phyloP scores from a whole-genome alignment of 2,797 vertebrate genomes.

The Meda fulgida region DNA sequence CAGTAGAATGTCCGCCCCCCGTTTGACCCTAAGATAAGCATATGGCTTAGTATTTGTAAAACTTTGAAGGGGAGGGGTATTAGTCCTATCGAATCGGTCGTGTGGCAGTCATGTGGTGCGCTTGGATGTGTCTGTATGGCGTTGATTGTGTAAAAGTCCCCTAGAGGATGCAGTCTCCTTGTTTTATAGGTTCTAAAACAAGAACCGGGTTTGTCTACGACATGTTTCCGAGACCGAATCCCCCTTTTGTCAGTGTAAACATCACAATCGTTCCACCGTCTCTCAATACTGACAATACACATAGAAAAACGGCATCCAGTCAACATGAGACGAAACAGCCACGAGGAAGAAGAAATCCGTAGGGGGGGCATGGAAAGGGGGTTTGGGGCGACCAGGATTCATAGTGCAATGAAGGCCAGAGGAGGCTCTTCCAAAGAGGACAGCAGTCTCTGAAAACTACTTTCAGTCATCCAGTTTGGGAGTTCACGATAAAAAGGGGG shows the following conservation, averaged over 20 bases:
- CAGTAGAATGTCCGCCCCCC: slow-evolving; percentile 43
- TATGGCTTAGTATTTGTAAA: slow-evolving; percentile 86
- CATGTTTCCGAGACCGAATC: neutral
- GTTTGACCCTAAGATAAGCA: slow-evolving; percentile 70
- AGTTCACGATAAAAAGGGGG: slow-evolving; percentile 10
- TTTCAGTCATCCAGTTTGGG: slow-evolving; percentile 51
- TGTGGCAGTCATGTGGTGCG: slow-evolving; percentile 45
- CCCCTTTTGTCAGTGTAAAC: slow-evolving; percentile 75
- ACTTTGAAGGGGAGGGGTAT: slow-evolving; percentile 67
- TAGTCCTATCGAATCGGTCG: slow-evolving; percentile 56
- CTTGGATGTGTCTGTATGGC: slow-evolving; percentile 48
- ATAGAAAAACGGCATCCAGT: slow-evolving; percentile 38
- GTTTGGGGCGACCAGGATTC: slow-evolving; percentile 66
- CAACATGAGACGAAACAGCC: slow-evolving; percentile 41
- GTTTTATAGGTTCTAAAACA: slow-evolving; percentile 11
- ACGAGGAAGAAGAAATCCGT: slow-evolving; percentile 60
- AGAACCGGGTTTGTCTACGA: slow-evolving; percentile 8
- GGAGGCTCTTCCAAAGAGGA: slow-evolving; percentile 56
- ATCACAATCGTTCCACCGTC: slow-evolving; percentile 63
- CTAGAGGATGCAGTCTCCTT: slow-evolving; percentile 20
- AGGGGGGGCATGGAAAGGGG: neutral
- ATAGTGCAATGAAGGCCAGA: slow-evolving; percentile 80
- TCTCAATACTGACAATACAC: slow-evolving; percentile 67
- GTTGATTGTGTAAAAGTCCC: slow-evolving; percentile 28
- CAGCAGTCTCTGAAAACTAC: slow-evolving; percentile 64